Conservation (phyloP, 2,888 invertebrate genomes). For the Achlya flavicornis region DNA sequence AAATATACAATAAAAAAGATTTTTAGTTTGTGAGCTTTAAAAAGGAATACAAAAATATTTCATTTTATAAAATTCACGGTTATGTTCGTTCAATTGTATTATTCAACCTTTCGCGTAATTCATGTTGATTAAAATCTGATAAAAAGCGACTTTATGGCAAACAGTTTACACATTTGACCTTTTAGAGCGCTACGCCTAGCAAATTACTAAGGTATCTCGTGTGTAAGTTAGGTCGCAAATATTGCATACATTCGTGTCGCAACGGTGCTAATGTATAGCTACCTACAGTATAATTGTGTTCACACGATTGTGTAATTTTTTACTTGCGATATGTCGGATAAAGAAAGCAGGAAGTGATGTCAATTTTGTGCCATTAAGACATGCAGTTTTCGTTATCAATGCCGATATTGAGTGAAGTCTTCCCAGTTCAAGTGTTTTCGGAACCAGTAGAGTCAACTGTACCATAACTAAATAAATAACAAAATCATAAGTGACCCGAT, state of each 20-base stretch:
- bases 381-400: no score
- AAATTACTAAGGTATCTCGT: background rate
- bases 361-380: background rate
- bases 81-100: no score
- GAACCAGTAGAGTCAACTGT: no score
- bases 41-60: no score
- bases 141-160: background rate
- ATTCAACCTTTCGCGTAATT: no score
- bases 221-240: background rate
- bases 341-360: background rate
- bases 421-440: no score
- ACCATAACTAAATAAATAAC: no score
- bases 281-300: background rate
- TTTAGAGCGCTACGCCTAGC: background rate
- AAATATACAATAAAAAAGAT: no score
- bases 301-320: background rate
- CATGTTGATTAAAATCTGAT: background rate
- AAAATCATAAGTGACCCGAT: no score
- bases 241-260: background rate
- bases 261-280: background rate
- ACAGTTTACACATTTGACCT: background rate
- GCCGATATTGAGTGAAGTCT: no score
- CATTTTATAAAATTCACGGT: no score
- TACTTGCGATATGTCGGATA: background rate
- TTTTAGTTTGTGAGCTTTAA: no score